phyloP scores from a whole-genome alignment of 1,140 invertebrate species.

The Drosophila punjabiensis region DNA sequence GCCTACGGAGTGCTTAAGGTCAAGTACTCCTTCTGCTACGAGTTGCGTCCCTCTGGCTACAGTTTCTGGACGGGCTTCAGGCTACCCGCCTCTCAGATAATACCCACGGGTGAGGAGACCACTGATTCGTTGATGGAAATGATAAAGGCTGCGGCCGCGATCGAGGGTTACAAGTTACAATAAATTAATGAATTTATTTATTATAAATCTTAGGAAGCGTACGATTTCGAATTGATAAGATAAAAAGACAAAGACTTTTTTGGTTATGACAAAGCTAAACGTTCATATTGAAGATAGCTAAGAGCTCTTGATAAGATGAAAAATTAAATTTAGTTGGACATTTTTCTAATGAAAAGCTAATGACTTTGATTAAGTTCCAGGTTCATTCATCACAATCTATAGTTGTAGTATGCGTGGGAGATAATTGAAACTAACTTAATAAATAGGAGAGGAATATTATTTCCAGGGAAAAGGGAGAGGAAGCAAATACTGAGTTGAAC shows the following conservation, averaged over 20 bases:
- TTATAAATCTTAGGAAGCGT: neutral
- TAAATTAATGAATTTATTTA: constrained; percentile 15
- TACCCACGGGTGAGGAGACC: constrained; percentile 86
- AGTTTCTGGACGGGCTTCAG: constrained; percentile 88
- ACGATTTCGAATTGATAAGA: constrained; percentile 3
- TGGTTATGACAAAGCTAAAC: constrained; percentile 8
- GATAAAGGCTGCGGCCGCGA: constrained; percentile 65
- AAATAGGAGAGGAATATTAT: neutral
- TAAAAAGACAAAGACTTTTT: neutral
- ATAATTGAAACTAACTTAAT: neutral
- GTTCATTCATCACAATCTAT: neutral
- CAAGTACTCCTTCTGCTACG: constrained; percentile 90
- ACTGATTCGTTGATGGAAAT: constrained; percentile 85
- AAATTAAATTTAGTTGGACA: neutral
- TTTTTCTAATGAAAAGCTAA: neutral
- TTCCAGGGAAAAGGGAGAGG: too few relatives aligned
- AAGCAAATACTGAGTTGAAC: neutral
- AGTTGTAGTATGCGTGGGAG: neutral
- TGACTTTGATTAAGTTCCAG: neutral
- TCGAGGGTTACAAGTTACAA: constrained; percentile 37
- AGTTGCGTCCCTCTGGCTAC: constrained; percentile 87
- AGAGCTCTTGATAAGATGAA: constrained; percentile 10
- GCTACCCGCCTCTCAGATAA: constrained; percentile 89
- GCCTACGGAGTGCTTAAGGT: constrained; percentile 88
- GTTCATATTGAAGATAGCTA: neutral